These are phyloP conservation scores for Dicrostonyx torquatus DNA, from an alignment of 2,797 vertebrate genomes.

Conservation along the genomic window DNA sequence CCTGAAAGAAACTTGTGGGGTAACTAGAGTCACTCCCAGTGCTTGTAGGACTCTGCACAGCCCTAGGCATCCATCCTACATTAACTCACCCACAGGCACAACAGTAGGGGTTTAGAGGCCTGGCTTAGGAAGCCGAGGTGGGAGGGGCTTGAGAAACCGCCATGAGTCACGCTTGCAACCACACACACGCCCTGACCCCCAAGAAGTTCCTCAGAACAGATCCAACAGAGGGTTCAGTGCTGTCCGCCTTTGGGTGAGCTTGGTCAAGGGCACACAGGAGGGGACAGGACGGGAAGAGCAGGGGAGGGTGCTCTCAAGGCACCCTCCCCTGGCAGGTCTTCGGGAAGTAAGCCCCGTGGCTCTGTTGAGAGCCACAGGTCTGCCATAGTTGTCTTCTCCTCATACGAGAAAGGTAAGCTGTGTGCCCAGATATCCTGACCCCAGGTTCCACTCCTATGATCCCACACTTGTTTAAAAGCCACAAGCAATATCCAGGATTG, in stretches of 20 bases:
- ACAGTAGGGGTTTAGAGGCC: no score
- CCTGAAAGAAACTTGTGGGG: neutral
- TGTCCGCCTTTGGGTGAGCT: neutral
- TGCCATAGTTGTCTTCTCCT: neutral
- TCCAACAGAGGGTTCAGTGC: no score
- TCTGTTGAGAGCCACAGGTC: neutral
- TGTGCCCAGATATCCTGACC: neutral
- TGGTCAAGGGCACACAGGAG: neutral
- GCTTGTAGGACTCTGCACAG: neutral
- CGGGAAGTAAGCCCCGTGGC: neutral
- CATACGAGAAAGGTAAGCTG: neutral
- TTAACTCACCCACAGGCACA: no score
- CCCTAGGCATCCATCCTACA: neutral
- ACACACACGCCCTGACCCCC: neutral
- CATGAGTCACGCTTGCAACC: fast-evolving
- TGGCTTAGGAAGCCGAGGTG: neutral
- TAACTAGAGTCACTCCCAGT: neutral
- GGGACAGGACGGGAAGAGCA: neutral
- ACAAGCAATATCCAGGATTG: neutral
- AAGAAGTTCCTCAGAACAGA: neutral
- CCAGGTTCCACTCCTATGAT: neutral
- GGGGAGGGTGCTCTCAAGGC: neutral
- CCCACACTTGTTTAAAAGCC: neutral
- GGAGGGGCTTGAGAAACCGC: neutral
- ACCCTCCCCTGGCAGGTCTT: neutral